Evolutionary conservation across 2,888 invertebrate species (phyloP), one percentile per base, ranked within the genome.

Genomic region (Drosophila leonis): DNA sequence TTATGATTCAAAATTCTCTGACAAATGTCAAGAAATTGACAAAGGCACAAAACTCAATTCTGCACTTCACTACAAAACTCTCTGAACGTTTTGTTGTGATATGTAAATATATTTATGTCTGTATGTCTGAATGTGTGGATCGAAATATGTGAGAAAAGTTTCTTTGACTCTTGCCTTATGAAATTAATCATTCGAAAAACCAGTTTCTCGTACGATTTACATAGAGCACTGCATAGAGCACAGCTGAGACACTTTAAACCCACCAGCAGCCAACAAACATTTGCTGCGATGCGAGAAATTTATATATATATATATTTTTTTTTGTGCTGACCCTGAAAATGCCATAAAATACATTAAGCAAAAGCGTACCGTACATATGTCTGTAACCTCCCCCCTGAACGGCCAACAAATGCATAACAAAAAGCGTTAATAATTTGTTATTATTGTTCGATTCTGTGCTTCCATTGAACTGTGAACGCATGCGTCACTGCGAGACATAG

Each of bases 311-410:
- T 56, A n/a, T 24, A 12, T 7, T 66, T 77, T 33, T 12, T 55
- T 69, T 78, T 78, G 65, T 61, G 61, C 54, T 82, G 90, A 89
- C 86, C 86, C 90, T 86, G 86, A 86, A 87, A 78, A 49, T 79
- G 80, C 86, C 90, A 89, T 86, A 86, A 89, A 86, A 86, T 84
- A 87, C 78, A 87, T 87, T 89, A 89, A 89, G 71, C 88, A 75
- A 87, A 77, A 83, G 65, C 77, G 80, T 78, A 70, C 67, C 71
- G 69, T 67, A 72, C 65, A 78, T 72, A 78, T 78, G 48, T 67
- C 44, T 31, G 56, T 42, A 37, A 37, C 37, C 48, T 15, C 67
- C 65, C 24, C 61, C 46, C n/a, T 31, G 12, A 48, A n/a, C 44
- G 39, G 29, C 29, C 37, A 35, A 18, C 51, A 46, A 51, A 70